A percentile compares a stretch with the other conserved stretches of the same genome.
These are phyloP conservation scores for Troglohyphantes excavatus DNA, from an alignment of 2,888 invertebrate species.

Conservation along the genomic window DNA sequence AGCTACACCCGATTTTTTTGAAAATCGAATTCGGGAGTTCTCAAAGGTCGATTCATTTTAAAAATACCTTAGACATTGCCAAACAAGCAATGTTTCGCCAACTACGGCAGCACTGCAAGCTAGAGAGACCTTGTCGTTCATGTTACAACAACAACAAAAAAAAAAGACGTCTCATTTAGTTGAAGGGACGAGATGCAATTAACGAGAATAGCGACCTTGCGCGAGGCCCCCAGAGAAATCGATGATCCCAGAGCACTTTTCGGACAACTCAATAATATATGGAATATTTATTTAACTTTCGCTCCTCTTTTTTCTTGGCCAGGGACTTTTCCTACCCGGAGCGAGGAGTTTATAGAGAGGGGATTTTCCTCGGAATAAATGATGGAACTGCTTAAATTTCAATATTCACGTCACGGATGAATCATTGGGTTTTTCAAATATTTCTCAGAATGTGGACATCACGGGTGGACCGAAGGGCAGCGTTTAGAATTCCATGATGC, in stretches of 20 bases:
- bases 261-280: background rate
- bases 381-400: background rate
- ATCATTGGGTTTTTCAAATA: background rate
- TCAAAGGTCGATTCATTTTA: too few species aligned
- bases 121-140: background rate
- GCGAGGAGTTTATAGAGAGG: background rate
- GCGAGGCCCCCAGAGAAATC: slow-evolving; percentile 19
- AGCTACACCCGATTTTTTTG: too few species aligned
- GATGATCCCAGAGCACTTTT: slow-evolving; percentile 24
- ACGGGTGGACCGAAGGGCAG: too few species aligned
- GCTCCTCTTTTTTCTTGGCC: background rate
- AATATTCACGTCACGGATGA: background rate
- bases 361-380: slow-evolving; percentile 2
- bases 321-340: background rate
- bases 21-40: too few species aligned
- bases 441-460: too few species aligned
- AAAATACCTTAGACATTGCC: too few species aligned
- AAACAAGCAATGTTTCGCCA: too few species aligned
- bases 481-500: too few species aligned
- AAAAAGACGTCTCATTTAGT: slow-evolving; percentile 25
- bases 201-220: slow-evolving; percentile 46
- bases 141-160: background rate
- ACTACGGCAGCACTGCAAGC: too few species aligned
- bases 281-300: slow-evolving; percentile 18
- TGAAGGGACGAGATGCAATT: background rate